Base-by-base conservation (phyloP, 2,888 invertebrate genomes). In the Caenorhabditis auriculariae region DNA sequence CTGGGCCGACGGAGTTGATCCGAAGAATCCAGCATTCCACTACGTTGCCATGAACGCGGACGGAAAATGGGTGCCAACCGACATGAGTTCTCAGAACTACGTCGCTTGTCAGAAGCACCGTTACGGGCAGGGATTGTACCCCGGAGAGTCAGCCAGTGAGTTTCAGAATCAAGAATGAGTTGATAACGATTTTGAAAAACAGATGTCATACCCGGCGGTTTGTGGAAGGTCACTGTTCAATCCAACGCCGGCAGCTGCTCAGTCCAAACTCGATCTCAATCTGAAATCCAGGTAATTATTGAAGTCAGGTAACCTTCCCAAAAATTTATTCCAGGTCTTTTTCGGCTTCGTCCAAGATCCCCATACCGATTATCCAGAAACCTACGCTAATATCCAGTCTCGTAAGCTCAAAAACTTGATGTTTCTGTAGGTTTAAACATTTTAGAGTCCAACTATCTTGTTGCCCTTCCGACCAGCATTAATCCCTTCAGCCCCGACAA, bases 291-390 rank as follows among this genome's bases (percentile, higher is more conserved):
- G 45, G 60, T 60, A 24, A n/a, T n/a, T n/a, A n/a, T n/a, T n/a
- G n/a, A n/a, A n/a, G n/a, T n/a, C n/a, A n/a, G 27, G 21, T 27
- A 46, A 23, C 23, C 32, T 4, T 44, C 7, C 4, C 19, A 44
- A 24, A 24, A 7, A 37, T 3, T 9, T 3, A 19, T 53, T 53
- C 4, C 28, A 67, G 52, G 59, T 76, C 19, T 71, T 65, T 66
- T 74, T 63, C 51, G 76, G 75, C 28, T 74, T 76, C 38, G 59
- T 60, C 7, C 64, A 60, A 24, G 64, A 72, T 44, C 63, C 69
- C 27, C 69, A 74, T 53, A 58, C 45, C 37, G 76, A 76, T 47
- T 60, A 46, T 39, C 67, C 67, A 23, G 45, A 41, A 23, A 51
- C 42, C 1, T 68, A 60, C 24, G 72, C 69, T 26, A 76, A 76